These are phyloP conservation scores for Argentina silus DNA, from an alignment of 2,797 vertebrate genomes.

Conservation along the genomic window DNA sequence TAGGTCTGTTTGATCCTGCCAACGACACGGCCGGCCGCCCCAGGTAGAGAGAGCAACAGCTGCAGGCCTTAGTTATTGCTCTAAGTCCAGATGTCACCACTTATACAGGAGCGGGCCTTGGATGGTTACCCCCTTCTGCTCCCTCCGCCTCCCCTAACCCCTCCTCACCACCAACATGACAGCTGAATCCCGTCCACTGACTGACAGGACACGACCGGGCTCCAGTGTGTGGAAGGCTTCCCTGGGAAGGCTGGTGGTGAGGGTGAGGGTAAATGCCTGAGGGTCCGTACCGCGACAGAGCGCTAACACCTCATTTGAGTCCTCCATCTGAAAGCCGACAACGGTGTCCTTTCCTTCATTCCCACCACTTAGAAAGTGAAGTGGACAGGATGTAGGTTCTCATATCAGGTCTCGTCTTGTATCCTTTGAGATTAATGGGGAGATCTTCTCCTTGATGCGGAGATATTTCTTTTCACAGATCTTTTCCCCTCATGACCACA, in stretches of 20 bases:
- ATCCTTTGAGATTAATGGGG: too few relatives aligned
- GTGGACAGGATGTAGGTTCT: not conserved
- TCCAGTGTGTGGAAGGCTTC: constrained; percentile 16
- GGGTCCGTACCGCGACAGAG: not conserved
- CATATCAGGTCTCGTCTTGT: not conserved
- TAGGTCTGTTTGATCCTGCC: constrained; percentile 55
- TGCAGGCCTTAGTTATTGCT: constrained; percentile 43
- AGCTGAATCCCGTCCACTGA: not conserved
- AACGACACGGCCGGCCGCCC: constrained; percentile 20
- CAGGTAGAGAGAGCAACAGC: constrained; percentile 56
- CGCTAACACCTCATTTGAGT: not conserved
- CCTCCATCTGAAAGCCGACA: not conserved
- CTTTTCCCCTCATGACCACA: too few relatives aligned
- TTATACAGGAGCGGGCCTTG: constrained; percentile 18
- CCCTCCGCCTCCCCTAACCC: not conserved
- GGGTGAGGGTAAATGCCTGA: not conserved
- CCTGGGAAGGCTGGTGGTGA: constrained; percentile 5
- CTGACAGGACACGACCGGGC: not conserved
- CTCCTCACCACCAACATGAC: constrained; percentile 8
- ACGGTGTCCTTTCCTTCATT: not conserved
- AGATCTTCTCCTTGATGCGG: not conserved
- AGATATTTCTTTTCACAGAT: not conserved
- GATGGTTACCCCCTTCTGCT: constrained; percentile 2
- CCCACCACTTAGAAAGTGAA: not conserved
- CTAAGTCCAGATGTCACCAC: constrained; percentile 58